Conservation (phyloP, 1,140 invertebrate species). For the Lordiphosa clarofinis region DNA sequence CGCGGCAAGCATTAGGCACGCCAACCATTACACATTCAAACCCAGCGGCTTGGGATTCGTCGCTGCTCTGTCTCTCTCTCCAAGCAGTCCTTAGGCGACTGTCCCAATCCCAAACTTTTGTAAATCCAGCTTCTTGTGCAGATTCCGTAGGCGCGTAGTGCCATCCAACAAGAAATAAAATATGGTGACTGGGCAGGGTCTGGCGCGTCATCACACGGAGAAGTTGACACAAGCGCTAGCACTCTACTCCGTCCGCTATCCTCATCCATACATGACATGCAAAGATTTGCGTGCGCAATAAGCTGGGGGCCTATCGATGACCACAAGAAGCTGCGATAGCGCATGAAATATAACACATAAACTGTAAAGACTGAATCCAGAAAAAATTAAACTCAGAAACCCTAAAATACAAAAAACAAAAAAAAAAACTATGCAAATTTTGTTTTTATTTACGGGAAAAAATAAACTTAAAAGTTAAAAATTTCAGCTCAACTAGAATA, state of each 20-base stretch:
- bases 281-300: constrained; percentile 1
- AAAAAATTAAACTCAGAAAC: constrained; percentile 12
- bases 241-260: constrained; percentile 29
- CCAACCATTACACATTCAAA: constrained; percentile 17
- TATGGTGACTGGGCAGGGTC: constrained; percentile 16
- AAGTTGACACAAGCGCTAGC: constrained; percentile 9
- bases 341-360: background rate
- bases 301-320: constrained; percentile 53
- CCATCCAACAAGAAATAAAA: constrained; percentile 19
- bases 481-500: too few relatives aligned
- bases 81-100: constrained; percentile 31
- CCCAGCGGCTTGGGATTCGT: constrained; percentile 37
- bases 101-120: constrained; percentile 18
- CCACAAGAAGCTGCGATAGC: constrained; percentile 32
- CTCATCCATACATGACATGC: background rate
- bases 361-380: constrained; percentile 47
- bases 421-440: constrained; percentile 10
- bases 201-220: constrained; percentile 40
- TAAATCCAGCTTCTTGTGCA: constrained; percentile 41
- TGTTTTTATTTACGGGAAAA: background rate
- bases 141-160: constrained; percentile 51
- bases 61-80: constrained; percentile 36
- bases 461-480: too few relatives aligned
- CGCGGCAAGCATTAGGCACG: constrained; percentile 55
- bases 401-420: constrained; percentile 4